Conservation (phyloP, 1,140 invertebrate genomes). For the Drosophila saltans region DNA sequence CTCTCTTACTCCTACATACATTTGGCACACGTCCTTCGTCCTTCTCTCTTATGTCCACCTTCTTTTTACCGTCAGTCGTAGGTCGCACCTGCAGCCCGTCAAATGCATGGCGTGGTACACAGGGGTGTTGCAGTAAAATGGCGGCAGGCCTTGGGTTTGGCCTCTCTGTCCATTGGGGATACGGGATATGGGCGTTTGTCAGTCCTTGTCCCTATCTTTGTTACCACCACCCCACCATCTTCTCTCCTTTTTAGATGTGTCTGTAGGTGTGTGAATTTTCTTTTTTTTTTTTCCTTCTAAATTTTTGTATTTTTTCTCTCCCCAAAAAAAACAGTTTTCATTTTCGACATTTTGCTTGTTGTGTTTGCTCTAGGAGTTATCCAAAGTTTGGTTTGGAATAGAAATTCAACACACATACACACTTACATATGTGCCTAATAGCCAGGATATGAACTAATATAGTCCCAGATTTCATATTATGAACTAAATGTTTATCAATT, state of each 20-base stretch:
- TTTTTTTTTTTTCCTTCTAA: constrained; percentile 17
- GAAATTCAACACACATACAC: no score
- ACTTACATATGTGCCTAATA: no score
- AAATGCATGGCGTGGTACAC: constrained; percentile 60
- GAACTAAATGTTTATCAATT: no score
- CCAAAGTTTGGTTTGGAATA: neutral
- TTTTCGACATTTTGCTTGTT: neutral
- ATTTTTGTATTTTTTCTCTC: no score
- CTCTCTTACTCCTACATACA: neutral
- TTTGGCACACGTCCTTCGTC: neutral
- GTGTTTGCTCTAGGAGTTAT: neutral
- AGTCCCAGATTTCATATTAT: no score
- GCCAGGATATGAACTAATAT: neutral
- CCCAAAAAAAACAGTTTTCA: no score
- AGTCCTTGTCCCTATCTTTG: constrained; percentile 10
- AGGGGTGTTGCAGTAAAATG: constrained; percentile 63
- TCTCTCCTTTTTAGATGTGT: constrained; percentile 35
- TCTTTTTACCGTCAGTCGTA: neutral
- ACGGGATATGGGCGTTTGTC: constrained; percentile 29
- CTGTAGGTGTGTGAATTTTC: constrained; percentile 32
- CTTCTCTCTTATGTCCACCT: neutral
- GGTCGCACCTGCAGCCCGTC: constrained; percentile 68
- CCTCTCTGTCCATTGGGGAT: constrained; percentile 31
- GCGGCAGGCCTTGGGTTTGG: constrained; percentile 64
- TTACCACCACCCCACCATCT: neutral